Evolutionary conservation across 2,797 vertebrate species (phyloP).

Genomic region (Rhinophrynus dorsalis): DNA sequence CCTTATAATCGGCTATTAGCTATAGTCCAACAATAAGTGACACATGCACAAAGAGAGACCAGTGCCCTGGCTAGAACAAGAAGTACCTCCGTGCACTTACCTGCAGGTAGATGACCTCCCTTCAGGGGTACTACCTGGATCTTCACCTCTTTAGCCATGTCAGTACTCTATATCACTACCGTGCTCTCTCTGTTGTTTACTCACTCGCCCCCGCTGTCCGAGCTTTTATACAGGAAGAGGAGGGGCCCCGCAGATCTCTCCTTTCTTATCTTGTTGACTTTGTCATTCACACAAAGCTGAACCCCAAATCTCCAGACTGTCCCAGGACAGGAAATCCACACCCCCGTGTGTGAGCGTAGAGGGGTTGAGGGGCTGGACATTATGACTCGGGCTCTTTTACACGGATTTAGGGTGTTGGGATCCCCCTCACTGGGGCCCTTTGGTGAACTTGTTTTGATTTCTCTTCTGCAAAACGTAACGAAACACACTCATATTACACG

Average conservation of each 20-base stretch:
- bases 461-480: neutral
- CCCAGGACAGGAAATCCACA: neutral
- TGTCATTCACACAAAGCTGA: neutral
- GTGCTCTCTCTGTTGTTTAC: slow-evolving; percentile 22
- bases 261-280: slow-evolving; percentile 4
- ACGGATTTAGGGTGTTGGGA: neutral
- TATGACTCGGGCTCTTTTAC: neutral
- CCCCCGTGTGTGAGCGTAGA: neutral
- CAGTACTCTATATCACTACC: neutral
- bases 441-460: neutral
- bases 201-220: slow-evolving; percentile 30
- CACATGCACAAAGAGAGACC: too few species aligned
- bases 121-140: slow-evolving; percentile 41
- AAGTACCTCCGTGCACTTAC: slow-evolving; percentile 52
- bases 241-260: neutral
- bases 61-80: too few species aligned
- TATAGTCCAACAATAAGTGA: too few species aligned
- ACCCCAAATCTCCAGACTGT: neutral
- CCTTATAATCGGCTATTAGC: too few species aligned
- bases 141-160: slow-evolving; percentile 53
- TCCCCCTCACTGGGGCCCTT: slow-evolving; percentile 22
- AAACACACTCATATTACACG: too few species aligned
- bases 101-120: slow-evolving; percentile 59
- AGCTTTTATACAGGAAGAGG: slow-evolving; percentile 53
- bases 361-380: neutral